These are phyloP conservation scores for Pelobates fuscus DNA, from an alignment of 2,113 vertebrate genomes.

Conservation along the genomic window DNA sequence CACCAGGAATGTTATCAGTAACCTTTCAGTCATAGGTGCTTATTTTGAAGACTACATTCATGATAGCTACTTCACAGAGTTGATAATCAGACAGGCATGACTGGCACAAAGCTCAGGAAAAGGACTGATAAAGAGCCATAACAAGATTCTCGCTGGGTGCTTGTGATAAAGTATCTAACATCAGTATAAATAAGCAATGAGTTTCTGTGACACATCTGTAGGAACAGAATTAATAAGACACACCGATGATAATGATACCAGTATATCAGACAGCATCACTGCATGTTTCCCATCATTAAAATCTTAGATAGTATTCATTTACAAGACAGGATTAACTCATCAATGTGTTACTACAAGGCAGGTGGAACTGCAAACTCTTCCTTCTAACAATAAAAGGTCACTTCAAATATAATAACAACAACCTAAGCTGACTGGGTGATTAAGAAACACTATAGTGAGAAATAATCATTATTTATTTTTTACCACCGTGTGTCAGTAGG, in stretches of 20 bases:
- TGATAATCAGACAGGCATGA: not conserved
- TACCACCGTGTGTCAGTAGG: no score
- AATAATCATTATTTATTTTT: no score
- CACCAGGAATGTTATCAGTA: not conserved
- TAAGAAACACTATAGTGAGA: no score
- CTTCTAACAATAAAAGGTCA: not conserved
- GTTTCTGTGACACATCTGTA: constrained; percentile 6
- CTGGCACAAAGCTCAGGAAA: constrained; percentile 1
- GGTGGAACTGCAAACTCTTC: not conserved
- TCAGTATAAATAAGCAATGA: constrained; percentile 25
- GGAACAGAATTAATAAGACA: not conserved
- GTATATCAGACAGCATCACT: not conserved
- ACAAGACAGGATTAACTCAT: not conserved
- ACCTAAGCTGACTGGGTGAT: no score
- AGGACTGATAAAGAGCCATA: not conserved
- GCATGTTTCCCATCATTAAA: not conserved
- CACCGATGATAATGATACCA: not conserved
- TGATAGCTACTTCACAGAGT: not conserved
- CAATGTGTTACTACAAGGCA: not conserved
- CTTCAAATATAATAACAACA: no score
- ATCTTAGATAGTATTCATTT: not conserved
- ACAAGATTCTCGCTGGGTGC: not conserved
- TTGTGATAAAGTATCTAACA: constrained; percentile 14
- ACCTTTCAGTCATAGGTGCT: not conserved
- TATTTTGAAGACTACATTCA: not conserved